These are phyloP conservation scores for Pipistrellus nathusii DNA, from an alignment of 2,797 vertebrate species.

Conservation along the genomic window DNA sequence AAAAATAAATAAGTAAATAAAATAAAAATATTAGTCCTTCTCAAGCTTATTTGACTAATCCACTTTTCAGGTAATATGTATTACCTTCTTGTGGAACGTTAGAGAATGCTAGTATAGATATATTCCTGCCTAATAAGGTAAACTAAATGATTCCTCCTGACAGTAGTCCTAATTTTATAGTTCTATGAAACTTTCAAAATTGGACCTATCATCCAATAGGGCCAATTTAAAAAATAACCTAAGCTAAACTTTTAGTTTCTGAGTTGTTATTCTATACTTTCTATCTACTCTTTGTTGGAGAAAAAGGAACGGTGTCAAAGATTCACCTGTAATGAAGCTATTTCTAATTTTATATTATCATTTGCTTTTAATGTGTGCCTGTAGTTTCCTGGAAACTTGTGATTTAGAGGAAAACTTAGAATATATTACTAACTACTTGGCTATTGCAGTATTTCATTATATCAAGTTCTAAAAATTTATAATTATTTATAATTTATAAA, in stretches of 20 bases:
- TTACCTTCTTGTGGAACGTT: slow-evolving; percentile 1
- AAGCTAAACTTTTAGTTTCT: slow-evolving; percentile 57
- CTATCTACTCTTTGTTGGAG: not conserved
- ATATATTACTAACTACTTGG: slow-evolving; percentile 35
- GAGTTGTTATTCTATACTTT: slow-evolving; percentile 56
- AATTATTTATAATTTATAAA: slow-evolving; percentile 64
- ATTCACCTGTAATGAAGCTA: slow-evolving; percentile 53
- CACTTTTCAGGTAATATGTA: not conserved
- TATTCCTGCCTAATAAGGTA: slow-evolving; percentile 49
- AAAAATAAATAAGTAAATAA: not conserved
- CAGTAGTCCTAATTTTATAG: slow-evolving; percentile 27
- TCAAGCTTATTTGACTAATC: slow-evolving; percentile 47
- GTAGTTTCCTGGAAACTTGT: slow-evolving; percentile 72
- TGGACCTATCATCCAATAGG: slow-evolving; percentile 32
- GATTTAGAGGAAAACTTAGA: slow-evolving; percentile 64
- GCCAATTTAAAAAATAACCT: slow-evolving; percentile 26
- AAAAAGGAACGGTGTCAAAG: slow-evolving; percentile 34
- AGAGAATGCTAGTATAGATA: not conserved
- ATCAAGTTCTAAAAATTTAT: slow-evolving; percentile 73
- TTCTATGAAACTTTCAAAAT: slow-evolving; percentile 55
- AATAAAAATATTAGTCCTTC: not conserved
- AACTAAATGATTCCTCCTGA: slow-evolving; percentile 11
- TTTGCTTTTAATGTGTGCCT: slow-evolving; percentile 69
- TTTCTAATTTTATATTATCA: slow-evolving; percentile 54
- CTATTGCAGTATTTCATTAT: not conserved